phyloP scores from a whole-genome alignment of 2,113 vertebrate species.

The Nasalis larvatus region DNA sequence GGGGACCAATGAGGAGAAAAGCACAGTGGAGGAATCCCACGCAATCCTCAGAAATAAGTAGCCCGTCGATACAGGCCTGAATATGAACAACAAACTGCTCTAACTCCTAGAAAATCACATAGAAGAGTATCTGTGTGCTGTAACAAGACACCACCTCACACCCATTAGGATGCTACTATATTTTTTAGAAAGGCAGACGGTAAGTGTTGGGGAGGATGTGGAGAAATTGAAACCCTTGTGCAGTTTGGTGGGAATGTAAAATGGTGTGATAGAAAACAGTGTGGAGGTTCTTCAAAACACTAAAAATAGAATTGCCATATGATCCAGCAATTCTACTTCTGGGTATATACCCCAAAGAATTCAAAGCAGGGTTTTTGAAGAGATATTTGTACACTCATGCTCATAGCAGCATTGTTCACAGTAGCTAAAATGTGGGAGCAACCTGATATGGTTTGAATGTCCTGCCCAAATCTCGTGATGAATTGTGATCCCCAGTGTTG shows the following conservation, averaged over 20 bases:
- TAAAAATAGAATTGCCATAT: too few species aligned
- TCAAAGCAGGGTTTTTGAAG: not conserved
- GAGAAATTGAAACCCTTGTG: not conserved
- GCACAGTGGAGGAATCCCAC: not conserved
- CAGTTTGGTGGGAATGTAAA: rapidly evolving
- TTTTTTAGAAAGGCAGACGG: not conserved
- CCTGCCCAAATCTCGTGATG: too few species aligned
- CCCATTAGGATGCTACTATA: not conserved
- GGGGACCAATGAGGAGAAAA: not conserved
- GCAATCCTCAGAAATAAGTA: not conserved
- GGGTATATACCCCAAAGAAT: not conserved
- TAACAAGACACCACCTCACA: too few species aligned
- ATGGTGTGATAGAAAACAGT: not conserved
- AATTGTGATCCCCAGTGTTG: too few species aligned
- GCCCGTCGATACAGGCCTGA: not conserved
- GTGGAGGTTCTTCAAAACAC: rapidly evolving
- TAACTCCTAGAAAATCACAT: not conserved
- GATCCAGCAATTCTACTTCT: too few species aligned
- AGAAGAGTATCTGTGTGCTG: not conserved
- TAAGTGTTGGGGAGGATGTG: not conserved
- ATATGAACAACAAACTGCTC: not conserved
- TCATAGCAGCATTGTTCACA: not conserved
- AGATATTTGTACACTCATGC: rapidly evolving
- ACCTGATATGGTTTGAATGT: too few species aligned
- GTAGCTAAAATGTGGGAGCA: not conserved